Evolutionary conservation across 2,797 vertebrate species (phyloP).

Genomic region (Mycteria americana): DNA sequence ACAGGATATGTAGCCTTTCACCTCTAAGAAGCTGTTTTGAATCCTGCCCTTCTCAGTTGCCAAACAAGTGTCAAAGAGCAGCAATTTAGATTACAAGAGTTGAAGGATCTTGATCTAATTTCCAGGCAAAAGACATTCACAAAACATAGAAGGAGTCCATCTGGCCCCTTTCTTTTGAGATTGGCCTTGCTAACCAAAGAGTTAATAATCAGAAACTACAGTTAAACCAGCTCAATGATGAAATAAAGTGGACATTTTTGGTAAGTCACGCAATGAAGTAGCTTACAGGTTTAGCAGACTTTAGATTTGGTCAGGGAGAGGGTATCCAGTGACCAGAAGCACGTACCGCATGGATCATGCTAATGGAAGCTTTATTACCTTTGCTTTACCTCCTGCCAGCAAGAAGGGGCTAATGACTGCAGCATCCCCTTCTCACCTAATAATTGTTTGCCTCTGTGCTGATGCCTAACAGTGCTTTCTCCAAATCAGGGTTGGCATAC

Average conservation of each 20-base stretch:
- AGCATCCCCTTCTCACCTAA: neutral
- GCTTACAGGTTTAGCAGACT: neutral
- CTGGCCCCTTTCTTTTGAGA: neutral
- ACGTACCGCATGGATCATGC: accelerated
- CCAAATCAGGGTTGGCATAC: neutral
- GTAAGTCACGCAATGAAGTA: neutral
- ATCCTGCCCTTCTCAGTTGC: constrained; percentile 15
- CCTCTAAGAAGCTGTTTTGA: constrained; percentile 55
- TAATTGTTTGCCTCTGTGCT: neutral
- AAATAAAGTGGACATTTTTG: neutral
- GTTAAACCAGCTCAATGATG: neutral
- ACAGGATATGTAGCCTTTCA: constrained; percentile 67
- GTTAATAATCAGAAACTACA: neutral
- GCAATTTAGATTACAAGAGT: neutral
- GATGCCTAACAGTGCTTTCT: neutral
- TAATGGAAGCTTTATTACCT: neutral
- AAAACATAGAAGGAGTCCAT: neutral
- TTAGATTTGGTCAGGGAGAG: neutral
- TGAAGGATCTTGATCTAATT: constrained; percentile 13
- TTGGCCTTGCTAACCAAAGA: neutral
- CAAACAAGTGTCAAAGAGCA: constrained; percentile 48
- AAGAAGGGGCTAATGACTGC: neutral
- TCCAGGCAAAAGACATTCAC: neutral
- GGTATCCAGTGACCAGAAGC: neutral
- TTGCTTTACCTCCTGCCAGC: neutral